Evolutionary conservation across 2,888 invertebrate genomes (phyloP).

Genomic region (Eupelmus urozonus): DNA sequence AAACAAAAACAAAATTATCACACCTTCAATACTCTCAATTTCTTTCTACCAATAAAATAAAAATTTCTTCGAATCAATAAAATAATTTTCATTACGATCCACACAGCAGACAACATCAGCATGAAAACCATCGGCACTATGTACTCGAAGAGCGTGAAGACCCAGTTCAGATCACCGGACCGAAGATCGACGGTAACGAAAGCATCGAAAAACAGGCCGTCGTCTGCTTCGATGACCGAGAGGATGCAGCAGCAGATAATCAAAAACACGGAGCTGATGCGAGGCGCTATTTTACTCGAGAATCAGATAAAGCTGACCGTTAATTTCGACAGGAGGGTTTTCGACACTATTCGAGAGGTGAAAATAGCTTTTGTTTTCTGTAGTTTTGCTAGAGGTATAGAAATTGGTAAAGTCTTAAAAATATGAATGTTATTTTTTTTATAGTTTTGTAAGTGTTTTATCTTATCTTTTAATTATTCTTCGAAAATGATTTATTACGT

Average conservation of each 20-base stretch:
- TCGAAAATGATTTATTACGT: too few species aligned
- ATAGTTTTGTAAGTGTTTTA: too few species aligned
- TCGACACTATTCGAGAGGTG: slow-evolving; percentile 83
- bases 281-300: slow-evolving; percentile 83
- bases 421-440: too few species aligned
- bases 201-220: slow-evolving; percentile 5
- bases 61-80: too few species aligned
- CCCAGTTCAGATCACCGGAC: too few species aligned
- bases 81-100: too few species aligned
- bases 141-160: not conserved
- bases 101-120: too few species aligned
- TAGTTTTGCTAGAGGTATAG: not conserved
- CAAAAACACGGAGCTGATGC: slow-evolving; percentile 78
- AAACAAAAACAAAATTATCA: too few species aligned
- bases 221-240: slow-evolving; percentile 27
- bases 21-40: too few species aligned
- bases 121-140: slow-evolving; percentile 9
- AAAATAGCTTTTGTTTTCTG: not conserved
- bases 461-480: too few species aligned
- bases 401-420: not conserved
- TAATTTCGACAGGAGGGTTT: slow-evolving; percentile 83
- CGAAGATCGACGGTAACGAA: too few species aligned
- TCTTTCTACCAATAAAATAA: not conserved
- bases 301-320: slow-evolving; percentile 83
- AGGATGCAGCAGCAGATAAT: slow-evolving; percentile 45